A percentile compares a stretch with the other conserved stretches of the same genome.
Conservation (phyloP, 2,888 invertebrate species). For the Ophion obscuratus region DNA sequence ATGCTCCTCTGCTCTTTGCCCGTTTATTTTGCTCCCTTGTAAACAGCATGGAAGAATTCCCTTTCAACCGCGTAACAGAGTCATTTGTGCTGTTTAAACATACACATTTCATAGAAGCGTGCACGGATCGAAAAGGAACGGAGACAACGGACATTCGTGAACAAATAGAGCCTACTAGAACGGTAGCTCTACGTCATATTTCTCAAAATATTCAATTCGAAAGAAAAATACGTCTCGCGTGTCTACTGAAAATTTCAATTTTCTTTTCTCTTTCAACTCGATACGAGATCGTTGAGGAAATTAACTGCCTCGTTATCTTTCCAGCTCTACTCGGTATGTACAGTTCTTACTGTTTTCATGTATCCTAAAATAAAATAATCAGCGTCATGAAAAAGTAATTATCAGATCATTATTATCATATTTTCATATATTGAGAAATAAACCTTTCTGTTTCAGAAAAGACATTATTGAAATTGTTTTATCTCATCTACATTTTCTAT, state of each 20-base stretch:
- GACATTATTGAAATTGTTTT: no score
- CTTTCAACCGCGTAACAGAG: slow-evolving; percentile 26
- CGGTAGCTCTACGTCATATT: neutral
- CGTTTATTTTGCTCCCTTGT: slow-evolving; percentile 10
- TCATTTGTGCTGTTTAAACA: slow-evolving; percentile 27
- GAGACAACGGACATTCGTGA: neutral
- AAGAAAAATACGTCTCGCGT: no score
- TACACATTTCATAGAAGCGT: slow-evolving; percentile 9
- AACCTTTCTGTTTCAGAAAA: no score
- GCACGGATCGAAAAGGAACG: neutral
- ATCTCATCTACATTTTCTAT: no score
- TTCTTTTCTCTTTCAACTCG: no score
- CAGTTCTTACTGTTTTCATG: slow-evolving; percentile 5
- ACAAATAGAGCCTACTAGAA: neutral
- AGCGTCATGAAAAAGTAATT: no score
- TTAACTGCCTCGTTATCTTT: no score
- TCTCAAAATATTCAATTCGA: neutral
- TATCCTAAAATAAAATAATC: no score
- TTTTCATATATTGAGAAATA: no score
- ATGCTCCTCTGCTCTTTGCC: slow-evolving; percentile 40
- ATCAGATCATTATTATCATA: no score
- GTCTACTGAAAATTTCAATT: no score
- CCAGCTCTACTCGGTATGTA: neutral
- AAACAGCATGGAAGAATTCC: slow-evolving; percentile 27
- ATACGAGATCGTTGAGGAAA: no score